These are phyloP conservation scores for Tylochromis polylepis DNA, from an alignment of 2,113 vertebrate genomes.

Conservation along the genomic window DNA sequence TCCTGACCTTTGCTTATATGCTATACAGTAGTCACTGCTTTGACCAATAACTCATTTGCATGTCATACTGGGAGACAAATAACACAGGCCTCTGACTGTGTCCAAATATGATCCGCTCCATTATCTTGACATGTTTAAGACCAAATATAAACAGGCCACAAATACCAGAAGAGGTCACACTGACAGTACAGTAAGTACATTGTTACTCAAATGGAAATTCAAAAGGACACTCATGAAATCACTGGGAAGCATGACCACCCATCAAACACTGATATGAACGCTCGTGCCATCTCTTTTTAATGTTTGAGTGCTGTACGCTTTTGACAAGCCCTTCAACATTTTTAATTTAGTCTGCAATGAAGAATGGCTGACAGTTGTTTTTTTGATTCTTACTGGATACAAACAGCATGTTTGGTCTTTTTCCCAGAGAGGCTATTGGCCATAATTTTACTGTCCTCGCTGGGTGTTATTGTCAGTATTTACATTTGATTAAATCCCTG, in stretches of 20 bases:
- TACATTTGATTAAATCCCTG: constrained; percentile 70
- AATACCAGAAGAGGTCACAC: constrained; percentile 55
- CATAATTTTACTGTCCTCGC: constrained; percentile 56
- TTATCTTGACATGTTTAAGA: constrained; percentile 62
- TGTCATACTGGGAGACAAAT: constrained; percentile 30
- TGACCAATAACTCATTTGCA: constrained; percentile 40
- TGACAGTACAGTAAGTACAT: constrained; percentile 43
- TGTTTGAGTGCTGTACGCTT: not conserved
- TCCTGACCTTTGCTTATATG: not conserved
- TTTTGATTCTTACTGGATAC: constrained; percentile 18
- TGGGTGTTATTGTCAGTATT: constrained; percentile 58
- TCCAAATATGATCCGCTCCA: constrained; percentile 52
- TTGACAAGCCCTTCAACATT: not conserved
- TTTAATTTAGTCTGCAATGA: constrained; percentile 3
- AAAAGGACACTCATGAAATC: constrained; percentile 30
- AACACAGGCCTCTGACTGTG: constrained; percentile 8
- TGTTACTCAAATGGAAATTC: constrained; percentile 38
- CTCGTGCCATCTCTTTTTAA: not conserved
- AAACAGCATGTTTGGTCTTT: constrained; percentile 21
- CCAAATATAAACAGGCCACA: constrained; percentile 55
- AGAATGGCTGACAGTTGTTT: constrained; percentile 14
- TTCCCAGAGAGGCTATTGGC: constrained; percentile 44
- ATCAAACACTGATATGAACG: constrained; percentile 5
- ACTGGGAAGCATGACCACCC: constrained; percentile 9
- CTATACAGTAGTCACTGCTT: constrained; percentile 6